Base-by-base conservation (phyloP, 2,888 invertebrate genomes). In the Cephus pulcher region DNA sequence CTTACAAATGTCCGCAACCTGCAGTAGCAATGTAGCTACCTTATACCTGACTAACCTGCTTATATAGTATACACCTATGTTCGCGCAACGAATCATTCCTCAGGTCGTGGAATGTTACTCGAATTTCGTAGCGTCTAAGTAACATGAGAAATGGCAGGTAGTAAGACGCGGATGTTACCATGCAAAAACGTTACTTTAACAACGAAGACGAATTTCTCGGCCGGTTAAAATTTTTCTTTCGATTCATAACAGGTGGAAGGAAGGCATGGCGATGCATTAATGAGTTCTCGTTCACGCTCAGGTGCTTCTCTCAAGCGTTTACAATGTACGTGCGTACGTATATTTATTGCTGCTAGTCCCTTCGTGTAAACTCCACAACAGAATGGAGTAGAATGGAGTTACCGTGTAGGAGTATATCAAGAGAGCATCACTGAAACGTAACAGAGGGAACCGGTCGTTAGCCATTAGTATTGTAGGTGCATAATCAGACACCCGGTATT, bases 301-400 rank as follows among this genome's bases (percentile, higher is more conserved):
- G 88, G 83, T 88, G 89, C 84, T 82, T 84, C 80, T 81, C 84
- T 84, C 85, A 84, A 88, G 83, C 84, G 82, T 76, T 56, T 78
- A 75, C 80, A 40, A 79, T 75, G 78, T 78, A 76, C 56, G 34
- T 76, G 73, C 73, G 76, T 34, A 76, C 76, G 73, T 56, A 56
- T 56, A 56, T 40, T 40, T 40, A 40, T 23, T 56, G 56, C 23
- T 56, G 56, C 23, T 23, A 56, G 56, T 56, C 56, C 56, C 56
- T 56, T 56, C 56, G 23, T 23, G 9, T 23, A 56, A 56, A 56
- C 56, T 56, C 56, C 23, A 56, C 23, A 23, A 56, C 1, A 56
- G 56, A 56, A 56, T 56, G 56, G 23, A 56, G 56, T 56, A 56
- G 23, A 56, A 23, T 56, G 56, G 23, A 56, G 56, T 56, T 56